phyloP scores from a whole-genome alignment of 2,888 invertebrate genomes.

The Seira ritae region DNA sequence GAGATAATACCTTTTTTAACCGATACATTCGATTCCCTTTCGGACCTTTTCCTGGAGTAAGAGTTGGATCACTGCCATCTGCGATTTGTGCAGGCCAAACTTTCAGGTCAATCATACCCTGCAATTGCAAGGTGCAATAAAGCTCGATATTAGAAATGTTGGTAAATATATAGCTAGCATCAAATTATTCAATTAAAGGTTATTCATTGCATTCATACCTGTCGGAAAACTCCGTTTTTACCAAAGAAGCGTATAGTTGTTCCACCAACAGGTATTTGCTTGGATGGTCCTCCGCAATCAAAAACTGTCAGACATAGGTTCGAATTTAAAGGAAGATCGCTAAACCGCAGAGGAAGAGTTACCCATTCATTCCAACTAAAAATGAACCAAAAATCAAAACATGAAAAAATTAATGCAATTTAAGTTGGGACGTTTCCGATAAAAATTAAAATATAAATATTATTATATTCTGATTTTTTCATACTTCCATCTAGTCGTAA shows the following conservation, averaged over 20 bases:
- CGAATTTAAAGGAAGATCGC: slow-evolving; percentile 92
- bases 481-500: slow-evolving; percentile 94
- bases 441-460: neutral
- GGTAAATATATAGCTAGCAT: too few species aligned
- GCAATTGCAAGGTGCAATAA: slow-evolving; percentile 57
- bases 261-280: slow-evolving; percentile 91
- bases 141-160: too few species aligned
- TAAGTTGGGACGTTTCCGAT: neutral
- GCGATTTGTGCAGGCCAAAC: slow-evolving; percentile 91
- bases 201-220: slow-evolving; percentile 78
- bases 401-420: too few species aligned
- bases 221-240: slow-evolving; percentile 93
- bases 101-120: slow-evolving; percentile 89
- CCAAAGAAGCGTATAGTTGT: slow-evolving; percentile 96
- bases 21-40: slow-evolving; percentile 76
- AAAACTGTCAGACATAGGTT: slow-evolving; percentile 91
- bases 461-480: slow-evolving; percentile 74
- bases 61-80: slow-evolving; percentile 84
- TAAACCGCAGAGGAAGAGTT: slow-evolving; percentile 90
- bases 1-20: slow-evolving; percentile 71
- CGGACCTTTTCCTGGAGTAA: slow-evolving; percentile 91
- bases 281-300: slow-evolving; percentile 92
- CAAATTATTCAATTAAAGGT: too few species aligned
- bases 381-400: slow-evolving; percentile 31
- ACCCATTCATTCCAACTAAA: slow-evolving; percentile 98